Base-by-base conservation (phyloP, 1,140 invertebrate species). In the Odontomachus brunneus region DNA sequence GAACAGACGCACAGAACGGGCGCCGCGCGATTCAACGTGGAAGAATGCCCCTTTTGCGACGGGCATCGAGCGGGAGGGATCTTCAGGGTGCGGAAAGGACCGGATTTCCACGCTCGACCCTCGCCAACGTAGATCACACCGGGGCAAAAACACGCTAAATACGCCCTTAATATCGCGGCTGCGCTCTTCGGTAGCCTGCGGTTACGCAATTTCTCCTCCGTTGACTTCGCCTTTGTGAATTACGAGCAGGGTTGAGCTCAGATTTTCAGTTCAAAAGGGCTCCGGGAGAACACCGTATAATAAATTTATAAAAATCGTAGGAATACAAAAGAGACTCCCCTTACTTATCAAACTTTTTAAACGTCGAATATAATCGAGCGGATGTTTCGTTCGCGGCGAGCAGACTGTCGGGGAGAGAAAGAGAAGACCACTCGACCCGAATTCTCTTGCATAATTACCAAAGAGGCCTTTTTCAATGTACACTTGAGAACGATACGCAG, bases 61-160 rank as follows among this genome's bases (percentile, higher is more conserved):
- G 24, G 9, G 60, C 12, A 19, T 82, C 67, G 53, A 51, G 72
- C 53, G 55, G 69, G 57, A 69, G 44, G 44, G 65, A 81, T 80
- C 17, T 51, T 69, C 51, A 55, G 44, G 67, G 26, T 73, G 69
- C 65, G 63, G 60, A 84, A 74, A 85, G 75, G 69, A 85, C 82
- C 69, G 57, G 87, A 92, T 92, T 93, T 92, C 84, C 87, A 92
- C 88, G 89, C 82, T 84, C 86, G 86, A 90, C 82, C 87, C 83
- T 89, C 82, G 86, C 81, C 57, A 67, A 24, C 62, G 66, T 69
- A 84, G 73, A 84, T 81, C 86, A 89, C 86, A 82, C n/a, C n/a
- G 88, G 81, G 84, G 87, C 82, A 90, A 90, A 87, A 92, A 90
- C 84, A 91, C 86, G 91, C 91, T 93, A 93, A 93, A 94, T 91